Percentiles rank a stretch among this genome's conserved stretches.
Conservation (phyloP, 2,113 vertebrate species). For the rabbit (Oryctolagus cuniculus) region DNA sequence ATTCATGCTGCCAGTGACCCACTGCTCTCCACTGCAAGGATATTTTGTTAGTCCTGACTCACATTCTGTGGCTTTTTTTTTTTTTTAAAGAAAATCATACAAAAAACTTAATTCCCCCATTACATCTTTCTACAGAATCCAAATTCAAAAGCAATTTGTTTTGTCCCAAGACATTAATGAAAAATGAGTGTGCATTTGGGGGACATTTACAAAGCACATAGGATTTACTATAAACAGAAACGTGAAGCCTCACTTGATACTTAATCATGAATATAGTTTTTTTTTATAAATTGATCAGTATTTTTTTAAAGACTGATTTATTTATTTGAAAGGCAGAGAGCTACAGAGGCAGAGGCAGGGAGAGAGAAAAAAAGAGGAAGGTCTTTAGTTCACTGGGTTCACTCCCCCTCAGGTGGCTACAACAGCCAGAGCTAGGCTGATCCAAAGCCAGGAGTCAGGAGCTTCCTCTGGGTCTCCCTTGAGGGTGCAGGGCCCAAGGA, state of each 20-base stretch:
- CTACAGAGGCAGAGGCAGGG: no score
- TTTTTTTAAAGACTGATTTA: no score
- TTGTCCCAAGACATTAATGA: background rate
- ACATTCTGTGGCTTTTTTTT: background rate
- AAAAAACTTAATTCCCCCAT: background rate
- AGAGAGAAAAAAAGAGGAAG: no score
- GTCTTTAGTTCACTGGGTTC: no score
- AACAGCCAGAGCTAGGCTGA: no score
- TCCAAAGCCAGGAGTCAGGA: no score
- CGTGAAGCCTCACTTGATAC: background rate
- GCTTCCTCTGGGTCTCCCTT: no score
- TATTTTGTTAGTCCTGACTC: background rate
- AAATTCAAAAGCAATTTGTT: background rate
- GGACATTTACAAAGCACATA: background rate
- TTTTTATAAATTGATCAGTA: no score
- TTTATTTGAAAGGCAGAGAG: no score
- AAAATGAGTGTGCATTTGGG: background rate
- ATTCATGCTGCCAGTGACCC: background rate
- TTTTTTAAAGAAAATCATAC: background rate
- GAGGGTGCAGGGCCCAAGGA: no score
- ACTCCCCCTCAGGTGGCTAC: no score
- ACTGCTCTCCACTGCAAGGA: background rate
- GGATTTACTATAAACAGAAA: background rate
- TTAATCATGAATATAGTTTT: background rate
- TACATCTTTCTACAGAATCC: constrained; percentile 15